Base-by-base conservation (phyloP, 1,140 invertebrate genomes). In the Halyomorpha halys region DNA sequence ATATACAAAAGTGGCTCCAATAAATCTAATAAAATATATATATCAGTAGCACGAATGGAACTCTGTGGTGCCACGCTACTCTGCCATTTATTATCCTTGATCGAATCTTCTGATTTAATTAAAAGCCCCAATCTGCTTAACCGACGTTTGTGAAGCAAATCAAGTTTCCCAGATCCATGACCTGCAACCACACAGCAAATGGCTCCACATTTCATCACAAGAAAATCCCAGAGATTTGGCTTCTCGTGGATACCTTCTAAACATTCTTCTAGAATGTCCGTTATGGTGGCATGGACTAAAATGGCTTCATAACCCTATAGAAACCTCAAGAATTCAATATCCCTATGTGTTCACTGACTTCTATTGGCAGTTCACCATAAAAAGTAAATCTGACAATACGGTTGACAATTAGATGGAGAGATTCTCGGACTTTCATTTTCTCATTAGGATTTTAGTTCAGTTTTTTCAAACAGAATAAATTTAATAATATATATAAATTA, bases 191-290 rank as follows among this genome's bases (percentile, higher is more conserved):
- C 15, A n/a, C 8, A 21, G 8, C 8, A 9, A 8, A 13, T 53
- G 51, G 51, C 8, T 9, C 11, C 18, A 76, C 56, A 71, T 75
- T 0, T 34, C 65, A n/a, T 68, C 69, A 0, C 59, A 68, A 2
- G 53, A 68, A 8, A 78, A 79, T 65, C 75, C 76, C 0, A 74
- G 74, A 0, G 77, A 79, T 69, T 65, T 74, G 19, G 63, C 75
- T 56, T 77, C 76, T 1, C 62, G 77, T 19, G 76, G 77, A 13
- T 39, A 69, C n/a, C 51, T 25, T 2, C 66, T 71, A 54, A 63
- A 59, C 16, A 47, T 66, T 14, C 66, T 77, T 18, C 27, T 61
- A 9, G 47, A 67, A 16, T 69, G 65, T 59, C 14, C 62, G 15
- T 62, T 77, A 27, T 78, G 76, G 76, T 76, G 71, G 72, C 19